Evolutionary conservation across 2,797 vertebrate genomes (phyloP).

Genomic region (Hyperoplus lanceolatus): DNA sequence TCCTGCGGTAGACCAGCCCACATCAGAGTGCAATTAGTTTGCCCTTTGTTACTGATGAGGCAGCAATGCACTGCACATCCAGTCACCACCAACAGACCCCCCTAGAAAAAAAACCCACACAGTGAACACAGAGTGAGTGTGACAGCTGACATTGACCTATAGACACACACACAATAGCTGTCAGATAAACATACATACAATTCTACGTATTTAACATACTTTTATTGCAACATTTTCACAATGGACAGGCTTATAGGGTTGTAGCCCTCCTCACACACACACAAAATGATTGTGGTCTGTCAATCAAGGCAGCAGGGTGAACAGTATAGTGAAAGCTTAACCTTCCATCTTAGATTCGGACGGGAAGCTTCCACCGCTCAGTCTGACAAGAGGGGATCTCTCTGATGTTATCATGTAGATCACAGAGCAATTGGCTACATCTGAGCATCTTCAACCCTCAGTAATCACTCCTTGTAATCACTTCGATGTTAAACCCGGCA

Average conservation of each 20-base stretch:
- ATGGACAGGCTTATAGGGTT: constrained; percentile 26
- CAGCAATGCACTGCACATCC: constrained; percentile 23
- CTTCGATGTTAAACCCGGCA: constrained; percentile 19
- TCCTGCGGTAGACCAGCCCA: constrained; percentile 10
- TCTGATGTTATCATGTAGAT: constrained; percentile 72
- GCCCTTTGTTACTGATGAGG: constrained; percentile 55
- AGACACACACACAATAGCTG: constrained; percentile 48
- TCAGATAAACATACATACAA: constrained; percentile 21
- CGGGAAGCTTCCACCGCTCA: constrained; percentile 47
- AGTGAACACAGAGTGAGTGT: constrained; percentile 48
- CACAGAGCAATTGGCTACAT: constrained; percentile 55
- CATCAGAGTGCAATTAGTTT: constrained; percentile 48
- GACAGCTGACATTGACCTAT: constrained; percentile 74
- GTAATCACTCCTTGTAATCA: constrained; percentile 64
- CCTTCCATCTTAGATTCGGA: constrained; percentile 37
- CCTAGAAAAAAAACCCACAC: constrained; percentile 33
- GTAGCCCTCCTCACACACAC: too few species aligned
- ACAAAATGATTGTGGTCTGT: constrained; percentile 42
- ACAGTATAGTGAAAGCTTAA: background rate
- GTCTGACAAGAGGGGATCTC: constrained; percentile 59
- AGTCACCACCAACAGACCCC: constrained; percentile 51
- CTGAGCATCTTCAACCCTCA: constrained; percentile 45
- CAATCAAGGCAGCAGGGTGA: constrained; percentile 56
- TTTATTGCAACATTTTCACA: constrained; percentile 21
- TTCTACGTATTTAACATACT: too few species aligned